These are phyloP conservation scores for Cololabis saira DNA, from an alignment of 2,113 vertebrate species.

Conservation along the genomic window DNA sequence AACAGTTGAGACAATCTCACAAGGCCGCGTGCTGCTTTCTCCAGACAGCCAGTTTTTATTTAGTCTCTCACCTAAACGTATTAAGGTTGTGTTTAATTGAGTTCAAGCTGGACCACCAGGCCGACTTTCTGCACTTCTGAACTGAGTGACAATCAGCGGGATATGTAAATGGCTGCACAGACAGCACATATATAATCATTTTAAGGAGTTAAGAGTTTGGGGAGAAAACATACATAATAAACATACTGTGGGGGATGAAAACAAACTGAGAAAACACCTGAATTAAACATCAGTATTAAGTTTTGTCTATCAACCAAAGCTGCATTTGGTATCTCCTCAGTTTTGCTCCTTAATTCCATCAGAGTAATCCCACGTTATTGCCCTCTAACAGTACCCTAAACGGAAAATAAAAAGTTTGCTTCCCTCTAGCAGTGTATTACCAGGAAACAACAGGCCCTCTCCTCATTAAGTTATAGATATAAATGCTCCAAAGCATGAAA, in stretches of 20 bases:
- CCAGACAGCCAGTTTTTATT: conserved; percentile 40
- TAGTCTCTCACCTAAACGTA: conserved; percentile 63
- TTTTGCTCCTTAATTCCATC: conserved; percentile 71
- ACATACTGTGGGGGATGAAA: conserved; percentile 3
- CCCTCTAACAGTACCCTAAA: conserved; percentile 78
- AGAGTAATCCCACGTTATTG: conserved; percentile 74
- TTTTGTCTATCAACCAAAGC: conserved; percentile 61
- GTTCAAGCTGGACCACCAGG: conserved; percentile 37
- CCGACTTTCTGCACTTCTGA: conserved; percentile 32
- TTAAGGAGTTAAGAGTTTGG: conserved; percentile 15
- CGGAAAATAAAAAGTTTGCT: conserved; percentile 78
- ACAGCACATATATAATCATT: conserved; percentile 16
- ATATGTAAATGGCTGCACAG: conserved; percentile 26
- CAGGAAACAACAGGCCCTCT: conserved; percentile 90
- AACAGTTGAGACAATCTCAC: conserved; percentile 63
- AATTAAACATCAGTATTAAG: conserved; percentile 66
- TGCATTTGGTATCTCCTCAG: conserved; percentile 63
- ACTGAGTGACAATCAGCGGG: conserved; percentile 52
- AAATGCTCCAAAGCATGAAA: conserved; percentile 99
- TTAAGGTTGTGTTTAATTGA: conserved; percentile 63
- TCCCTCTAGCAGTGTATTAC: conserved; percentile 79
- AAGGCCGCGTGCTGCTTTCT: conserved; percentile 41
- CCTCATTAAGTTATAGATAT: conserved; percentile 97
- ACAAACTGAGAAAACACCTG: conserved; percentile 34
- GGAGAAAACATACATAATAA: conserved; percentile 11